Evolutionary conservation across 2,888 invertebrate genomes (phyloP).

Genomic region (Calliopum simillimum): DNA sequence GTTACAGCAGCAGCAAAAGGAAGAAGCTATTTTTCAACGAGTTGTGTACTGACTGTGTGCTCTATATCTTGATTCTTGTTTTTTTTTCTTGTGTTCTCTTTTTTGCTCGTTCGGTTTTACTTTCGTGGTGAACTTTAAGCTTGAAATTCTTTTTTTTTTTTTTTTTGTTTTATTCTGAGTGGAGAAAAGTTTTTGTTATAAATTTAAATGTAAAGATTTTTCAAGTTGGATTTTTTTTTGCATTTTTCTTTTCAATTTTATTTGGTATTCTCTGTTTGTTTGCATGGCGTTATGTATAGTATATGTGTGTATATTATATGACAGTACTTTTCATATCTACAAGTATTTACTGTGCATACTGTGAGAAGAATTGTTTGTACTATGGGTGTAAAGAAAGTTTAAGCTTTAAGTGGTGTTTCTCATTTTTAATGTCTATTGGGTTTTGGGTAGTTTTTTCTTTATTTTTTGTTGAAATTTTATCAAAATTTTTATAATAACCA

Average conservation of each 20-base stretch:
- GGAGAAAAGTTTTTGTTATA: constrained; percentile 16
- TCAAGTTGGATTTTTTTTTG: neutral
- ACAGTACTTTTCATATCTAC: no score
- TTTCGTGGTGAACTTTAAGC: constrained; percentile 32
- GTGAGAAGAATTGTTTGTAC: no score
- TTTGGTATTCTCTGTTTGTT: no score
- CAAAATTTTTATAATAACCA: constrained; percentile 1
- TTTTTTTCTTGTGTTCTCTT: no score
- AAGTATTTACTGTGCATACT: no score
- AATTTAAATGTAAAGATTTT: constrained; percentile 26
- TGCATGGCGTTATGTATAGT: no score
- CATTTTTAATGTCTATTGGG: no score
- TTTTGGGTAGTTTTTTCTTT: no score
- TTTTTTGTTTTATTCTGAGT: neutral
- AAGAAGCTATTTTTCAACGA: neutral
- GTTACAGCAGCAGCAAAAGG: neutral
- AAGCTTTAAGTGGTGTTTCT: no score
- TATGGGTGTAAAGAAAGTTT: no score
- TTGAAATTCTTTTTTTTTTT: neutral
- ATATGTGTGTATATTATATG: no score
- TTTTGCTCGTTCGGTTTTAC: neutral
- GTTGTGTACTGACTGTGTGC: neutral
- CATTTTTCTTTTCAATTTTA: no score
- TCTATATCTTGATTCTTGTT: constrained; percentile 19
- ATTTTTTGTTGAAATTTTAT: constrained; percentile 1